phyloP scores from a whole-genome alignment of 92 coral and sea anemone genomes.

The Zoanthus sansibaricus region DNA sequence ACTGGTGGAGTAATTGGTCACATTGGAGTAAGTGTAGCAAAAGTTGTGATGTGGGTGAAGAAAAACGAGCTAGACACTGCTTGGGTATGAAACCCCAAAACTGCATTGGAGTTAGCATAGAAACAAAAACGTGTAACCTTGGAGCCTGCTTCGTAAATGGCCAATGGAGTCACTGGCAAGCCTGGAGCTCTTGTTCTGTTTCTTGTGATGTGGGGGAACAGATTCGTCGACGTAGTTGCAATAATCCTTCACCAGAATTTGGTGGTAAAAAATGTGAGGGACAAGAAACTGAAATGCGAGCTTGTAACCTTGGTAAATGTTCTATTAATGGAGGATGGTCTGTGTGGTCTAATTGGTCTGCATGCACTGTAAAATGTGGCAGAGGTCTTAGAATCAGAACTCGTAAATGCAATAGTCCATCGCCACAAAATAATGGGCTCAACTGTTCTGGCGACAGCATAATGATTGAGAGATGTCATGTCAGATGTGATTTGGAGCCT shows the following conservation, averaged over 20 bases:
- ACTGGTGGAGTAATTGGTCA: slow-evolving; percentile 82
- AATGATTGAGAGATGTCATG: slow-evolving; percentile 57
- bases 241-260: slow-evolving; percentile 62
- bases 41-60: slow-evolving; percentile 67
- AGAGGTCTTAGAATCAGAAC: slow-evolving; percentile 72
- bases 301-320: slow-evolving; percentile 59
- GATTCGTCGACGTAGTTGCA: slow-evolving; percentile 68
- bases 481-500: slow-evolving; percentile 49
- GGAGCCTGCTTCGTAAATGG: slow-evolving; percentile 71
- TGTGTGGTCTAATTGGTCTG: slow-evolving; percentile 89
- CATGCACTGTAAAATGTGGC: slow-evolving; percentile 79
- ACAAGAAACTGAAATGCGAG: slow-evolving; percentile 45
- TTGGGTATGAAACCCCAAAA: background rate
- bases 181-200: slow-evolving; percentile 77
- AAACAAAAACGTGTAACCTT: slow-evolving; percentile 52
- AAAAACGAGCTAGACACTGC: slow-evolving; percentile 67
- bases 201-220: slow-evolving; percentile 81
- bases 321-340: slow-evolving; percentile 66
- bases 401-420: slow-evolving; percentile 65
- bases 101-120: slow-evolving; percentile 65
- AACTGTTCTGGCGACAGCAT: slow-evolving; percentile 63
- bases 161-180: slow-evolving; percentile 85
- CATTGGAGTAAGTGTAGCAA: slow-evolving; percentile 71
- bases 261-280: slow-evolving; percentile 77
- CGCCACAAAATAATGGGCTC: slow-evolving; percentile 23